Conservation (phyloP, 1,140 invertebrate species). For the Tetramorium alpestre region DNA sequence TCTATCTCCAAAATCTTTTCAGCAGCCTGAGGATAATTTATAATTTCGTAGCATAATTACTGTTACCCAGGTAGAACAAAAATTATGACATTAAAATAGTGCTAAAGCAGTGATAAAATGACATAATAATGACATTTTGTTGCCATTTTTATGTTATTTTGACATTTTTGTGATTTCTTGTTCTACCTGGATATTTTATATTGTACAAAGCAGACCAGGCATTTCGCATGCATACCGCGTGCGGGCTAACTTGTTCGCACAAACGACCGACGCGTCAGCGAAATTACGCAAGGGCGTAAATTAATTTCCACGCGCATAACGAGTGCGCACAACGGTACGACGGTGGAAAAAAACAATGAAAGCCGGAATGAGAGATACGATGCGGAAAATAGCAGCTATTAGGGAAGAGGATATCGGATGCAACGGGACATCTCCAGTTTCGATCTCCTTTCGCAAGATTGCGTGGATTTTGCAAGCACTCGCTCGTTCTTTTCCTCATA, state of each 20-base stretch:
- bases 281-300: constrained; percentile 3
- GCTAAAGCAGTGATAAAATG: too few species aligned
- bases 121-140: too few species aligned
- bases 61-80: neutral
- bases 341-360: neutral
- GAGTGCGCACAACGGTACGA: neutral
- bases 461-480: constrained; percentile 23
- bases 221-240: neutral
- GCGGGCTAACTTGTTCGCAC: too few species aligned
- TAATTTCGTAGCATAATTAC: neutral
- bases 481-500: neutral
- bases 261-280: neutral
- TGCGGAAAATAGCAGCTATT: neutral
- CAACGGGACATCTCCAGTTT: neutral
- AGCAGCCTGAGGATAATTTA: neutral
- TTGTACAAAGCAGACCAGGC: neutral
- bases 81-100: too few species aligned
- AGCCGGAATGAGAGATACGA: neutral
- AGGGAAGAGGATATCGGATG: neutral
- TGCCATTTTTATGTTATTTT: too few species aligned
- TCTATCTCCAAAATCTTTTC: neutral
- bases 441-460: neutral
- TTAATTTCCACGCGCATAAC: neutral
- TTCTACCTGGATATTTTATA: neutral
- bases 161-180: too few species aligned